Conservation (phyloP, 2,113 vertebrate genomes). For the Odontophorus gujanensis region DNA sequence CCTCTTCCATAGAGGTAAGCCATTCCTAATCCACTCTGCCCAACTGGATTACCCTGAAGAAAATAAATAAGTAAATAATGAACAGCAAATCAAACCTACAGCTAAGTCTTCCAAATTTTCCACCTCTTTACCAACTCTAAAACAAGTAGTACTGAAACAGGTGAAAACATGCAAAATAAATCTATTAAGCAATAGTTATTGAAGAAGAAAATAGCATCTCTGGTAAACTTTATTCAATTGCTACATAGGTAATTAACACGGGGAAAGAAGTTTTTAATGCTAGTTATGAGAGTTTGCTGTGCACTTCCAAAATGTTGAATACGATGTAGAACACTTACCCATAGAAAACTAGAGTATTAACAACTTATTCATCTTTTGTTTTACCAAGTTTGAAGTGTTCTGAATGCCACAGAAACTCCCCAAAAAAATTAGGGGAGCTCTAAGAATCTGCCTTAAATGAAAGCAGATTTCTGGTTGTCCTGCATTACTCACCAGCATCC, state of each 20-base stretch:
- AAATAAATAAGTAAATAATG: constrained; percentile 1
- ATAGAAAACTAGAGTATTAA: background rate
- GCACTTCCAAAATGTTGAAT: background rate
- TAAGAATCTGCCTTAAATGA: background rate
- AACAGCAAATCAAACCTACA: background rate
- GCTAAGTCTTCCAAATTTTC: background rate
- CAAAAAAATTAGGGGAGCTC: background rate
- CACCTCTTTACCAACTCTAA: background rate
- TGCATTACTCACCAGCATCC: background rate
- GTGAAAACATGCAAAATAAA: background rate
- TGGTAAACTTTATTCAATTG: background rate
- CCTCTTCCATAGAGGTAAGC: constrained; percentile 96
- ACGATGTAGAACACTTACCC: background rate
- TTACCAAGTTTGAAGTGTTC: background rate
- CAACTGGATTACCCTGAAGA: constrained; percentile 93
- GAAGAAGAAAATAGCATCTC: background rate
- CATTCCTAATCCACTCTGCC: constrained; percentile 98
- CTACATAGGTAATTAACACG: background rate
- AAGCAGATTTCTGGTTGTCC: background rate
- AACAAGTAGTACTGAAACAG: background rate
- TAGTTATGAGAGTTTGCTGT: background rate
- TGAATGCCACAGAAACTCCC: background rate
- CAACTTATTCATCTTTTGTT: background rate
- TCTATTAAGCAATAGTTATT: background rate
- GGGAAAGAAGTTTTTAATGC: background rate